Evolutionary conservation across 2,797 vertebrate genomes (phyloP).

Genomic region (Vultur gryphus): DNA sequence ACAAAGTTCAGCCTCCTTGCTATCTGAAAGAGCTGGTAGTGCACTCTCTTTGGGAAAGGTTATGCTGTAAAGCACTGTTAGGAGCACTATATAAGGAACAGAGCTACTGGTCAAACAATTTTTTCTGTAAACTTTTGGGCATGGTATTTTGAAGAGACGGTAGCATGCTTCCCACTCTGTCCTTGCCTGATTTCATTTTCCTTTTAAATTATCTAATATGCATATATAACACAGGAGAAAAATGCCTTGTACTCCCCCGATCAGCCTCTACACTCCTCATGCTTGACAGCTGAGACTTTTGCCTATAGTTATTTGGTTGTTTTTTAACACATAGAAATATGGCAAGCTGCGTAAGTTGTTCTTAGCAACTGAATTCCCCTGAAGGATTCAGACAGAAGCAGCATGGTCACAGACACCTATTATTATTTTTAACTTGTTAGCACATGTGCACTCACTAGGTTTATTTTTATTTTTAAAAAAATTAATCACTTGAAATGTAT

Average conservation of each 20-base stretch:
- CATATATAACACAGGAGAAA: background rate
- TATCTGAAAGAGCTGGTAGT: background rate
- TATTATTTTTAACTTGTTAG: slow-evolving; percentile 56
- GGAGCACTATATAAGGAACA: background rate
- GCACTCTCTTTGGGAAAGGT: background rate
- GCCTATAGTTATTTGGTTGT: background rate
- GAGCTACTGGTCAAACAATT: background rate
- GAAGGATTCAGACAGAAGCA: slow-evolving; percentile 23
- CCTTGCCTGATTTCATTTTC: slow-evolving; percentile 1
- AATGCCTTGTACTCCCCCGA: background rate
- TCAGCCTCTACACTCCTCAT: background rate
- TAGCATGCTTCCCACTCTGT: slow-evolving; percentile 6
- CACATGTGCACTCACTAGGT: background rate
- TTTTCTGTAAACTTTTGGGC: background rate
- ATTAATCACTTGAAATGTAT: background rate
- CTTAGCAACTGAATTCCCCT: slow-evolving; percentile 11
- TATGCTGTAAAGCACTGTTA: background rate
- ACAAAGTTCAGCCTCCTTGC: background rate
- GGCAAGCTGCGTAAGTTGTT: background rate
- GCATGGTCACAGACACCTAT: slow-evolving; percentile 25
- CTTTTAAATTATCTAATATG: background rate
- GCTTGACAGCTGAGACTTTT: slow-evolving; percentile 23
- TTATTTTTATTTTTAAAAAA: slow-evolving; percentile 27
- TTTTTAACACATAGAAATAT: background rate
- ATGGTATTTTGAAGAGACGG: background rate